Base-by-base conservation (phyloP, 1,140 invertebrate species). In the Aphelenchoides fujianensis region DNA sequence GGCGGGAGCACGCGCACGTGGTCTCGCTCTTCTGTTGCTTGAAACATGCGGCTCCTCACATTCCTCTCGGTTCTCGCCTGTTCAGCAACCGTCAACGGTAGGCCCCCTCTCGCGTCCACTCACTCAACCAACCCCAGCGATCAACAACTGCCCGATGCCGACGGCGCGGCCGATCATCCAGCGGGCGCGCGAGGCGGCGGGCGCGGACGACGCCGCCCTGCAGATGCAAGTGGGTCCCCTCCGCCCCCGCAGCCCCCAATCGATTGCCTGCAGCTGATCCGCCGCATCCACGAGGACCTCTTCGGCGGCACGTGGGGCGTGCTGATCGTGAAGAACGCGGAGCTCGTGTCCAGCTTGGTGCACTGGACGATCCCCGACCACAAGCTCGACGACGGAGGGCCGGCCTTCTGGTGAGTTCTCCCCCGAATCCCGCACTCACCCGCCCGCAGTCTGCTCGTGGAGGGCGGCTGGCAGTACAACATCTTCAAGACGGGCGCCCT, bases 341-440 rank as follows among this genome's bases (percentile, higher is more conserved):
- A 69, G 0, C 55, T 83, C 16, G 78, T 83, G 31, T 81, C 78
- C 7, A 68, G 62, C 55, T 53, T 74, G 34, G 76, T 83, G 19
- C 81, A 83, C 48, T 83, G 81, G 81, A 83, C 81, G 31, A 82
- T 83, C 67, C 81, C 81, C 2, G 81, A 83, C 34, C 78, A 78
- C 36, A 77, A 72, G 57, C 79, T 82, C 67, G 36, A 55, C 7
- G 81, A 83, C 41, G 82, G 80, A 23, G 73, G 77, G 2, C 69
- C 80, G 2, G 81, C 81, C 12, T 83, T 83, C 59, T 83, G 81
- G n/a, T n/a, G n/a, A n/a, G n/a, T n/a, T n/a, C n/a, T n/a, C n/a
- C n/a, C n/a, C n/a, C n/a, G n/a, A n/a, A n/a, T n/a, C n/a, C n/a
- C n/a, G n/a, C n/a, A n/a, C n/a, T n/a, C n/a, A n/a, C n/a, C n/a